A percentile compares a stretch with the other conserved stretches of the same genome.
Conservation (phyloP, 1,140 invertebrate species). For the Microvelia longipes region DNA sequence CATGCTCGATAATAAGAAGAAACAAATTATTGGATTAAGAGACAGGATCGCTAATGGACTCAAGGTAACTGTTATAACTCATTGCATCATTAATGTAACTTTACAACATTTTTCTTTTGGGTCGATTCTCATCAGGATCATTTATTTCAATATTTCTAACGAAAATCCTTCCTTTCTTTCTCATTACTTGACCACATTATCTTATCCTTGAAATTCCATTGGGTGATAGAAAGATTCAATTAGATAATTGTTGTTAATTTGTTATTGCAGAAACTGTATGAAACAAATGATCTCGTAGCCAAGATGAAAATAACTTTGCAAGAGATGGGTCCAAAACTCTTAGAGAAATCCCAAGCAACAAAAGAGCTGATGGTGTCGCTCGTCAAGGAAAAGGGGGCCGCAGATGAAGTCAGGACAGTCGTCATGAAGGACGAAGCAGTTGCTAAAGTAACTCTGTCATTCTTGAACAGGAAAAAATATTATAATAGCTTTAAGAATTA, state of each 20-base stretch:
- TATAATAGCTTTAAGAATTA: not conserved
- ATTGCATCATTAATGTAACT: too few species aligned
- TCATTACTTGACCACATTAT: too few species aligned
- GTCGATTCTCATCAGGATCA: too few species aligned
- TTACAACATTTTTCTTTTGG: too few species aligned
- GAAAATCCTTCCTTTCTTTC: too few species aligned
- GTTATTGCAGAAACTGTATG: slow-evolving; percentile 55
- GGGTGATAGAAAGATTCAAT: too few species aligned
- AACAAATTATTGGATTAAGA: slow-evolving; percentile 46
- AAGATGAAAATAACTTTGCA: slow-evolving; percentile 77
- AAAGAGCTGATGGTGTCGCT: slow-evolving; percentile 56
- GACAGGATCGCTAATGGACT: slow-evolving; percentile 62
- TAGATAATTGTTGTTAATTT: too few species aligned
- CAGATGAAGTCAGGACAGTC: slow-evolving; percentile 58
- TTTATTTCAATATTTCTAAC: too few species aligned
- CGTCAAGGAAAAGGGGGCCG: slow-evolving; percentile 63
- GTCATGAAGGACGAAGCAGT: slow-evolving; percentile 61
- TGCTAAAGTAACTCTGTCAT: slow-evolving; percentile 50
- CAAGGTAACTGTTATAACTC: slow-evolving; percentile 37
- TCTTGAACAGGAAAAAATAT: not conserved
- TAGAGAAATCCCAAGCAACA: slow-evolving; percentile 66
- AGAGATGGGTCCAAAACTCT: slow-evolving; percentile 67
- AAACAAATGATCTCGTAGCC: slow-evolving; percentile 67
- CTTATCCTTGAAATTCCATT: too few species aligned
- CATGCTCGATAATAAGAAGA: slow-evolving; percentile 46